Percentiles rank a stretch among this genome's conserved stretches.
These are phyloP conservation scores for Bradypus variegatus DNA, from an alignment of 2,797 vertebrate genomes.

Conservation along the genomic window DNA sequence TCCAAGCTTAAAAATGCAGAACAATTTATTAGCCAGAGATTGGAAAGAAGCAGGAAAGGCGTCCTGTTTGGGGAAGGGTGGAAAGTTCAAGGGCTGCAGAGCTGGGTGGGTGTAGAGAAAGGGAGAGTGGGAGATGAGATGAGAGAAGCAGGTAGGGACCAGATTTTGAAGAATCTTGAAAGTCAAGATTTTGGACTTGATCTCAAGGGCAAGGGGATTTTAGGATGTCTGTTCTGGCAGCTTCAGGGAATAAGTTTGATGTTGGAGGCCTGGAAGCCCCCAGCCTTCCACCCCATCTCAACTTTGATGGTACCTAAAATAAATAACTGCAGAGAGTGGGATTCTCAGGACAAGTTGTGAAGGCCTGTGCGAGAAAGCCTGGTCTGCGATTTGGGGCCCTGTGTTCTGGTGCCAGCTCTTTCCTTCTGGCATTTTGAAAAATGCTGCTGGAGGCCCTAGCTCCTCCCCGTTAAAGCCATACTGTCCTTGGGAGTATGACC, in stretches of 20 bases:
- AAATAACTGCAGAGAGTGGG: not conserved
- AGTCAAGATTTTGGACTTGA: not conserved
- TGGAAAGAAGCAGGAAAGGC: not conserved
- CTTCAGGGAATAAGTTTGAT: not conserved
- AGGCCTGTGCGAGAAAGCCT: not conserved
- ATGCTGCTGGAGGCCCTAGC: not conserved
- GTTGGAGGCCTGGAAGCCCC: not conserved
- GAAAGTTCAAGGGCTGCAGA: not conserved
- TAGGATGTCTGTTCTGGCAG: not conserved
- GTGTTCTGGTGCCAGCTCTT: not conserved
- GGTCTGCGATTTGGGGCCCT: not conserved
- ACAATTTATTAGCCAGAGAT: not conserved
- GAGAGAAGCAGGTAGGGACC: not conserved
- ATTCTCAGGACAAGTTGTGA: not conserved
- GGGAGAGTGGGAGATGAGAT: no score
- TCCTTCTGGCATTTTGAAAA: not conserved
- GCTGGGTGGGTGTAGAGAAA: not conserved
- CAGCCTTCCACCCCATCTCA: not conserved
- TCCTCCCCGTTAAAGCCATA: not conserved
- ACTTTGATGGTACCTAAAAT: not conserved
- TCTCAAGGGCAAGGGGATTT: not conserved
- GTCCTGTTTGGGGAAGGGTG: not conserved
- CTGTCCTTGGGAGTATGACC: not conserved
- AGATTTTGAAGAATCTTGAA: not conserved
- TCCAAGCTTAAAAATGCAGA: not conserved